These are phyloP conservation scores for Amphipoea lucens DNA, from an alignment of 2,888 invertebrate genomes.

Conservation along the genomic window DNA sequence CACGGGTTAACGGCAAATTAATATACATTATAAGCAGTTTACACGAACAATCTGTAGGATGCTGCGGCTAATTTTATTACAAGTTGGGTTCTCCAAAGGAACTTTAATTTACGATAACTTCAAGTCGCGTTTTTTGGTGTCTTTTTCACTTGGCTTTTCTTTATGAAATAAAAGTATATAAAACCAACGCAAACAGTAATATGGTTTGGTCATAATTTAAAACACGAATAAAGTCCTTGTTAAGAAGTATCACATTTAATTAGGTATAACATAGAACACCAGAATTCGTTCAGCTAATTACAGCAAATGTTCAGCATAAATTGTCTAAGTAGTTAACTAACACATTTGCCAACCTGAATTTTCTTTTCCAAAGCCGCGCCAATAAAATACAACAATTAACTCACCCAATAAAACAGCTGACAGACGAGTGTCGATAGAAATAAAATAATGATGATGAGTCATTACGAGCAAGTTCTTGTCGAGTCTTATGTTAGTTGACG, in stretches of 20 bases:
- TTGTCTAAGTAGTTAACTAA: background rate
- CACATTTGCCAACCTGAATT: slow-evolving; percentile 9
- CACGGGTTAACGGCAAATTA: slow-evolving; percentile 74
- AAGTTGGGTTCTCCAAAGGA: background rate
- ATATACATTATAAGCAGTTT: slow-evolving; percentile 64
- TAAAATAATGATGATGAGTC: slow-evolving; percentile 69
- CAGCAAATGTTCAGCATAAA: background rate
- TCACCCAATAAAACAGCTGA: slow-evolving; percentile 48
- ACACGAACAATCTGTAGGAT: slow-evolving; percentile 51
- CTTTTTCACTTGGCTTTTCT: background rate
- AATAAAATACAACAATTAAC: slow-evolving; percentile 54
- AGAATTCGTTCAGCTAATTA: slow-evolving; percentile 3
- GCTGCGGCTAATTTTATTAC: slow-evolving; percentile 37
- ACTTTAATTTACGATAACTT: slow-evolving; percentile 9
- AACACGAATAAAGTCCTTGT: background rate
- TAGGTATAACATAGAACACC: background rate
- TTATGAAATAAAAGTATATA: background rate
- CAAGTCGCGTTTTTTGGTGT: background rate
- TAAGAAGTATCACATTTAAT: background rate
- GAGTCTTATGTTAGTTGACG: slow-evolving; percentile 54
- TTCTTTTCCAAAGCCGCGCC: slow-evolving; percentile 12
- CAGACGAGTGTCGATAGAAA: slow-evolving; percentile 59
- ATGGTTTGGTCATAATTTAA: background rate
- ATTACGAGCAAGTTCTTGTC: slow-evolving; percentile 65
- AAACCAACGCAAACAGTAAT: background rate